Conservation (phyloP, 2,797 vertebrate species). For the Tinamus major region DNA sequence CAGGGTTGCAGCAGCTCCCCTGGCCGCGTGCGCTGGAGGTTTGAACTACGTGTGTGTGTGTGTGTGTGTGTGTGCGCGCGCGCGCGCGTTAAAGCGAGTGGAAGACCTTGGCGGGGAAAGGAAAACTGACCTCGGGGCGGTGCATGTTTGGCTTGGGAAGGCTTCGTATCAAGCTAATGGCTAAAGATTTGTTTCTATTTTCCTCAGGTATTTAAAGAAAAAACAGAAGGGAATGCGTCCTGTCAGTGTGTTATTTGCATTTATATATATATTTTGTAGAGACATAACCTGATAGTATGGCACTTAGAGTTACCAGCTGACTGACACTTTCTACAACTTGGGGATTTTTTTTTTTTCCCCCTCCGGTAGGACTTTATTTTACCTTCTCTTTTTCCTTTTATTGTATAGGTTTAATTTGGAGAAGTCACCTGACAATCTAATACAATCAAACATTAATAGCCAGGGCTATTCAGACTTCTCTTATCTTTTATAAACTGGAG, state of each 20-base stretch:
- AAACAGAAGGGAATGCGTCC: background rate
- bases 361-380: background rate
- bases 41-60: background rate
- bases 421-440: background rate
- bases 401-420: background rate
- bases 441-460: background rate
- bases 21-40: rapidly evolving
- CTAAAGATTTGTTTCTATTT: background rate
- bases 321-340: background rate
- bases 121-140: background rate
- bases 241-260: background rate
- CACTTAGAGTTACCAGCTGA: background rate
- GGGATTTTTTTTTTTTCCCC: background rate
- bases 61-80: background rate
- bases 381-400: background rate
- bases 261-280: background rate
- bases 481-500: background rate
- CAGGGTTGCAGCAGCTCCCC: background rate
- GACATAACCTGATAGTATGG: background rate
- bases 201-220: background rate
- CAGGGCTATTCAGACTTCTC: background rate
- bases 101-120: background rate
- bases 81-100: background rate
- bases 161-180: background rate
- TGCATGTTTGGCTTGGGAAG: background rate